Conservation (phyloP, 2,113 vertebrate genomes). For the Lophius piscatorius region DNA sequence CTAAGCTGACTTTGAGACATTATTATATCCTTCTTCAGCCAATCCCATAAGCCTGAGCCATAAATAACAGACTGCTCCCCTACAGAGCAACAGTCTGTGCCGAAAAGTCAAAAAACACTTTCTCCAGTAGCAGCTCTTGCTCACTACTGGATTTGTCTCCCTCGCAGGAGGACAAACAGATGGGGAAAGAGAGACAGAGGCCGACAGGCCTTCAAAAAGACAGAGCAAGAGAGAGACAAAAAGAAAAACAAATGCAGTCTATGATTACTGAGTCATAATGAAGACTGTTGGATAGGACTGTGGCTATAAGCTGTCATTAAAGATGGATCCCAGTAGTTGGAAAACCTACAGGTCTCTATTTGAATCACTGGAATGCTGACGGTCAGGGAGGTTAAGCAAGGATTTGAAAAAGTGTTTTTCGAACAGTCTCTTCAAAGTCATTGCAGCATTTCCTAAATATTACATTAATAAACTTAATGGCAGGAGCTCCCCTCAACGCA, state of each 20-base stretch:
- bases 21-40: constrained; percentile 76
- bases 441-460: constrained; percentile 28
- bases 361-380: constrained; percentile 50
- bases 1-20: constrained; percentile 61
- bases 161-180: constrained; percentile 47
- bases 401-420: constrained; percentile 19
- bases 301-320: constrained; percentile 74
- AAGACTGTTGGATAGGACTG: constrained; percentile 60
- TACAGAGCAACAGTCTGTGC: constrained; percentile 68
- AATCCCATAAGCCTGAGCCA: constrained; percentile 72
- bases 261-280: constrained; percentile 75
- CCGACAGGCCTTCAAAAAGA: constrained; percentile 37
- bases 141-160: constrained; percentile 55
- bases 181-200: constrained; percentile 23
- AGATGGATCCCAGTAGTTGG: constrained; percentile 48
- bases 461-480: constrained; percentile 15
- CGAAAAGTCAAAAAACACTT: constrained; percentile 79
- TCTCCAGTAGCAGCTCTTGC: constrained; percentile 59
- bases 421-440: constrained; percentile 17
- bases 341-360: constrained; percentile 54
- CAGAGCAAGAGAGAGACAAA: constrained; percentile 41
- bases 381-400: constrained; percentile 16
- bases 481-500: constrained; percentile 18
- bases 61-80: constrained; percentile 77
- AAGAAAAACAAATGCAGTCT: constrained; percentile 70